These are phyloP conservation scores for Cryptoprocta ferox DNA, from an alignment of 2,797 vertebrate genomes.

Conservation along the genomic window DNA sequence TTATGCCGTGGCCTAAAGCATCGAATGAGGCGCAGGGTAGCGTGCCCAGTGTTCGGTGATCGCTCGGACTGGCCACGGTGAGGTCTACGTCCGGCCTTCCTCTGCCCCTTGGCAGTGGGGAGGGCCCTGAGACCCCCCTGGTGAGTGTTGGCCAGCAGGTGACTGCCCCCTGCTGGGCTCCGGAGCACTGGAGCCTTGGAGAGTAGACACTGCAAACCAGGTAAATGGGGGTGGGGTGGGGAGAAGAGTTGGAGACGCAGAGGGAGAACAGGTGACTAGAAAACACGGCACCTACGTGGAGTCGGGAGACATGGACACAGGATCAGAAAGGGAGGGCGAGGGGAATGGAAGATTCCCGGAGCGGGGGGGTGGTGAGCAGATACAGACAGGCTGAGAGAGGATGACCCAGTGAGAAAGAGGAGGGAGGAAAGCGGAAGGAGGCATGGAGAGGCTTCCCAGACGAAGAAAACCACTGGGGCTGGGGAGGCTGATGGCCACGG, in stretches of 20 bases:
- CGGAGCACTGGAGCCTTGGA: background rate
- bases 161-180: background rate
- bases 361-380: too few relatives aligned
- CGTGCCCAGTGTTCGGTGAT: accelerated
- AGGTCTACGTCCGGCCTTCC: too few relatives aligned
- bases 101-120: background rate
- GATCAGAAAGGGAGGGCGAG: background rate
- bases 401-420: background rate
- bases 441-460: too few relatives aligned
- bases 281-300: too few relatives aligned
- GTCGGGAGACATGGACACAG: background rate
- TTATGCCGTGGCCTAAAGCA: accelerated
- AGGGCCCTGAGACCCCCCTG: accelerated
- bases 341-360: background rate
- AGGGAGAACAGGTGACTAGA: background rate
- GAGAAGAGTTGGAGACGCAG: background rate
- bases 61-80: accelerated
- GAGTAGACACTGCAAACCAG: accelerated
- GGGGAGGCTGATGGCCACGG: too few relatives aligned
- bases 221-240: accelerated
- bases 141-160: too few relatives aligned
- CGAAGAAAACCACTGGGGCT: too few relatives aligned
- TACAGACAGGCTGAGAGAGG: background rate
- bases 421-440: background rate
- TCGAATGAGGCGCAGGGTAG: background rate